A percentile compares a stretch with the other conserved stretches of the same genome.
Evolutionary conservation across 1,140 invertebrate genomes (phyloP).

Genomic region (Drosophila seguyi): DNA sequence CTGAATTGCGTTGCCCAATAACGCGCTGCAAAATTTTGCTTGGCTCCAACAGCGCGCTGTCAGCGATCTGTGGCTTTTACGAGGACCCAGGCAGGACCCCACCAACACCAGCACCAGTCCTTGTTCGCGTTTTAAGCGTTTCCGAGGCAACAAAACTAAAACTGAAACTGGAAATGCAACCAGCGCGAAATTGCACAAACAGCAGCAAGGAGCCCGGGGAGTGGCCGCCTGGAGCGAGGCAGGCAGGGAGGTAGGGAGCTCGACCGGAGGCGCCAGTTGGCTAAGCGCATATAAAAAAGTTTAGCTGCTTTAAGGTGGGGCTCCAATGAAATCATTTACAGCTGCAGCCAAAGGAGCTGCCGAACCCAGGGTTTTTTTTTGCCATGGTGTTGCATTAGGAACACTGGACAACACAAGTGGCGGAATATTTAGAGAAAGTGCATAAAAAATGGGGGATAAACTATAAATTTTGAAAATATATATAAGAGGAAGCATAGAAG

Average conservation of each 20-base stretch:
- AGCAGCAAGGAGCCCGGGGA: conserved; percentile 36
- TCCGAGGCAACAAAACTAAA: conserved; percentile 51
- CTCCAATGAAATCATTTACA: conserved; percentile 74
- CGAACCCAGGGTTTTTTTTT: conserved; percentile 15
- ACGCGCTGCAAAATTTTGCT: conserved; percentile 69
- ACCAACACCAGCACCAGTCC: neutral
- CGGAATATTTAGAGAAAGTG: neutral
- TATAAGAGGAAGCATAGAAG: neutral
- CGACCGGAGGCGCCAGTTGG: conserved; percentile 69
- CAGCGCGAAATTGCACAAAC: conserved; percentile 75
- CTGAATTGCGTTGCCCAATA: conserved; percentile 74
- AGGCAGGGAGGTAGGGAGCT: neutral
- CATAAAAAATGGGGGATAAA: neutral
- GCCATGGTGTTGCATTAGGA: neutral
- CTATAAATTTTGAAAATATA: neutral
- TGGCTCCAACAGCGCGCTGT: conserved; percentile 71
- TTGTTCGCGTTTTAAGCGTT: conserved; percentile 44
- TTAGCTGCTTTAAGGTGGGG: conserved; percentile 78
- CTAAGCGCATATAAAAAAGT: conserved; percentile 82
- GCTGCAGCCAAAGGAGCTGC: conserved; percentile 57
- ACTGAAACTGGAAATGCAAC: conserved; percentile 73
- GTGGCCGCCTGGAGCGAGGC: conserved; percentile 23
- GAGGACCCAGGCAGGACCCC: conserved; percentile 26
- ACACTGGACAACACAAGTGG: conserved; percentile 26
- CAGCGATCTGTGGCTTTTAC: conserved; percentile 80